Percentiles rank a stretch among this genome's conserved stretches.
These are phyloP conservation scores for Geotrypetes seraphini DNA, from an alignment of 2,797 vertebrate species.

Conservation along the genomic window DNA sequence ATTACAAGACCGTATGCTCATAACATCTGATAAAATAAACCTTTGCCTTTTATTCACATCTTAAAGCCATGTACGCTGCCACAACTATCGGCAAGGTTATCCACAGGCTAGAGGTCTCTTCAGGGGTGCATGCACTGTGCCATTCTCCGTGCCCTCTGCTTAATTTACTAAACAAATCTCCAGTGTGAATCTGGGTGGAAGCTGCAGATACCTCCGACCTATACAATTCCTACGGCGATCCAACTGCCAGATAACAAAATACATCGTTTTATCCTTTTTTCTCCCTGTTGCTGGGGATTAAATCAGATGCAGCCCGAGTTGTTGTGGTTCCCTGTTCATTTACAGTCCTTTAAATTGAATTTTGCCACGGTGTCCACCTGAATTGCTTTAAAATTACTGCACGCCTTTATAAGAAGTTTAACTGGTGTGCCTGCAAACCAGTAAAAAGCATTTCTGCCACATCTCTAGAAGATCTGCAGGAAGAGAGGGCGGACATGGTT, in stretches of 20 bases:
- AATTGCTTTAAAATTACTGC: conserved; percentile 27
- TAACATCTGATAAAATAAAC: no score
- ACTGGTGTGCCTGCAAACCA: conserved; percentile 27
- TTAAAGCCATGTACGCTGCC: no score
- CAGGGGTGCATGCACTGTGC: background rate
- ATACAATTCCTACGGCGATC: conserved; percentile 27
- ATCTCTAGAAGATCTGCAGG: no score
- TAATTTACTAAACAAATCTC: conserved; percentile 9
- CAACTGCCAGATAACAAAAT: conserved; percentile 31
- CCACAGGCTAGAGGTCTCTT: background rate
- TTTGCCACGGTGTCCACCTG: conserved; percentile 24
- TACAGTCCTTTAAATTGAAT: conserved; percentile 26
- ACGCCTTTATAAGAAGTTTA: conserved; percentile 16
- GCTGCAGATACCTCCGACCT: conserved; percentile 22
- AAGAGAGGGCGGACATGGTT: no score
- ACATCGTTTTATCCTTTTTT: no score
- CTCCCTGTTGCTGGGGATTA: conserved; percentile 26
- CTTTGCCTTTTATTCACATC: no score
- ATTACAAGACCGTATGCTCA: no score
- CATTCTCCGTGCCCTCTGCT: background rate
- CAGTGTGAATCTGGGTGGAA: conserved; percentile 10
- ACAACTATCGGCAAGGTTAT: fast-evolving
- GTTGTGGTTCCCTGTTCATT: conserved; percentile 24
- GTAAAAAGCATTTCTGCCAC: no score
- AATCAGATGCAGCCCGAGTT: conserved; percentile 26